Evolutionary conservation across 1,140 invertebrate genomes (phyloP), one percentile per base, ranked within the genome.

Genomic region (Ericerus pela): DNA sequence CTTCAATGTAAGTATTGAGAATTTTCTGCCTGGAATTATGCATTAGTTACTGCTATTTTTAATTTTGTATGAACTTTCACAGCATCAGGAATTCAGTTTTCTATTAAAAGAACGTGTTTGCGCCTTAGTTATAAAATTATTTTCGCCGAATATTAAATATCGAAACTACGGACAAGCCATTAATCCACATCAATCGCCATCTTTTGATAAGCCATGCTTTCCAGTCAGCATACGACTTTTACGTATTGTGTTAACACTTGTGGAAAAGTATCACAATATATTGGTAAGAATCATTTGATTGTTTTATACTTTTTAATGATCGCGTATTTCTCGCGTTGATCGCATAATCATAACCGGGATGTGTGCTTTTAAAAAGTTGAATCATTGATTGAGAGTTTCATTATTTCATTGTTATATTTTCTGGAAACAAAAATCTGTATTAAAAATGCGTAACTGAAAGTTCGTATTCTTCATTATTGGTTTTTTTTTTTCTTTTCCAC

Each of bases 61-160:
- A 16, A 14, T 24, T 36, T 36, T 30, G 14, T 51, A 51, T 55
- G 63, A 59, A 58, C 59, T 65, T 61, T 78, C 81, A 58, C 70
- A 93, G 84, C 91, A 96, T 71, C 76, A 81, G 28, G 93, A 98
- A 69, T 98, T 98, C 68, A 84, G 84, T 63, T 90, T 96, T 67
- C 72, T 99, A 28, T 68, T 99, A 12, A 97, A 97, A 71, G 95
- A 98, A 69, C 77, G 89, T 61, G 93, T 99, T 0, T 98, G 95
- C 70, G 94, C 95, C 10, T 73, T 99, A 61, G 88, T 99, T 0
- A 97, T 99, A 55, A 94, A 96, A 70, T 70, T 98, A 56, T 98
- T 99, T 72, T 98, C 94, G 10, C 93, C 94, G 14, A 97, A 94
- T 68, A 86, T 92, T 2, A 93, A 90, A 70, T 92, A 85, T 72